phyloP scores from a whole-genome alignment of 1,140 invertebrate species.

The Penaeus chinensis region DNA sequence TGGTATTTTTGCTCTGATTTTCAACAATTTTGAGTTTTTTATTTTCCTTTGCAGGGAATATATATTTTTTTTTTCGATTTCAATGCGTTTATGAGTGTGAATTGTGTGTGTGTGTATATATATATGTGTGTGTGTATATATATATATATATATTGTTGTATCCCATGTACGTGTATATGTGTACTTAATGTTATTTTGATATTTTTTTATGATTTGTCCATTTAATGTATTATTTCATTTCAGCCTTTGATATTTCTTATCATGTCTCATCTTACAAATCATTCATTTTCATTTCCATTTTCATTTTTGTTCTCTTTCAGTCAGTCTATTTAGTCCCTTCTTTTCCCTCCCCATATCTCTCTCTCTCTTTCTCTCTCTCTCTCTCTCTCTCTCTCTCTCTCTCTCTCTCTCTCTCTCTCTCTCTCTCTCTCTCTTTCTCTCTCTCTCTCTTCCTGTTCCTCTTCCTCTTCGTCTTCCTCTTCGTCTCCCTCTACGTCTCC shows the following conservation, averaged over 20 bases:
- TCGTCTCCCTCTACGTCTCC: too few relatives aligned
- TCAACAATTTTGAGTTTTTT: too few relatives aligned
- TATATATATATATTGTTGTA: not conserved
- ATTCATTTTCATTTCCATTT: not conserved
- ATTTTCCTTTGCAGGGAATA: not conserved
- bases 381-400: slow-evolving; percentile 18
- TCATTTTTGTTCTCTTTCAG: too few relatives aligned
- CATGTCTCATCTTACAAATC: not conserved
- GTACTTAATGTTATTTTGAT: not conserved
- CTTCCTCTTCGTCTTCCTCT: too few relatives aligned
- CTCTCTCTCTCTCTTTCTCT: slow-evolving; percentile 19
- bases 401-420: slow-evolving; percentile 24
- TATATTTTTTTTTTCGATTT: not conserved
- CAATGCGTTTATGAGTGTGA: not conserved
- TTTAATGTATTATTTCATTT: too few relatives aligned
- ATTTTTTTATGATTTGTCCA: not conserved
- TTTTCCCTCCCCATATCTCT: too few relatives aligned
- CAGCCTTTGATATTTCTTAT: too few relatives aligned
- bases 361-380: too few relatives aligned
- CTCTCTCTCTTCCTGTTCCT: not conserved
- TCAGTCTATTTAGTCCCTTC: too few relatives aligned
- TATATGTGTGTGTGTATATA: not conserved
- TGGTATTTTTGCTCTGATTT: too few relatives aligned
- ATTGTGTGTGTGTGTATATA: not conserved
- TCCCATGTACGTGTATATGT: not conserved